Base-by-base conservation (phyloP, 2,797 vertebrate species). In the Molossus molossus region DNA sequence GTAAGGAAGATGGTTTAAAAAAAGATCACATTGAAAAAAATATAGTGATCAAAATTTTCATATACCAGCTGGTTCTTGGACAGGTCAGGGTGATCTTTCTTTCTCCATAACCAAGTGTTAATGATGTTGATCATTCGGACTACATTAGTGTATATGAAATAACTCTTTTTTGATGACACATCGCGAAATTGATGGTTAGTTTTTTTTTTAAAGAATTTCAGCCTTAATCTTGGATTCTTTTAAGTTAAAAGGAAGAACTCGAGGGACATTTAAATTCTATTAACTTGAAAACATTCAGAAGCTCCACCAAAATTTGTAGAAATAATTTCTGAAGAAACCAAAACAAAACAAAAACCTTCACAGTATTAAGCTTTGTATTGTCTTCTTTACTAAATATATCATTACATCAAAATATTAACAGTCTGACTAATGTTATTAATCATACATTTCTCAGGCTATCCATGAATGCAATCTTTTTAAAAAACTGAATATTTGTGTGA, bases 21-120 rank as follows among this genome's bases (percentile, higher is more conserved):
- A 91, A 98, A 96, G 83, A 95, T 88, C 9, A 33, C 93, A 1
- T 91, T 97, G 70, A 97, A 83, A 96, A 84, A 96, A 96, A 95
- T 45, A 17, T 5, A 15, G n/a, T 97, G 96, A 98, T 97, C 98
- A 97, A 92, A 97, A 96, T 97, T 98, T 98, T 97, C 97, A 96
- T n/a, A 21, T 98, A 85, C 99, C 99, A 99, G 99, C 99, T 99
- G 98, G 99, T 98, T 98, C 98, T 99, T 99, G 99, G 98, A 98
- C 97, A 98, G 97, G 95, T 98, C 89, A 92, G 95, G 96, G 96
- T 97, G 96, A 73, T 96, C 95, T 97, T 97, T 96, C 95, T 97
- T 97, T 69, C 27, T 86, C 73, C 21, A 72, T 29, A 82, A 62
- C 15, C 45, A 29, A 86, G 81, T 95, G 94, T 95, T 96, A 87